These are phyloP conservation scores for Trichogramma evanescens DNA, from an alignment of 2,888 invertebrate species.

Conservation along the genomic window DNA sequence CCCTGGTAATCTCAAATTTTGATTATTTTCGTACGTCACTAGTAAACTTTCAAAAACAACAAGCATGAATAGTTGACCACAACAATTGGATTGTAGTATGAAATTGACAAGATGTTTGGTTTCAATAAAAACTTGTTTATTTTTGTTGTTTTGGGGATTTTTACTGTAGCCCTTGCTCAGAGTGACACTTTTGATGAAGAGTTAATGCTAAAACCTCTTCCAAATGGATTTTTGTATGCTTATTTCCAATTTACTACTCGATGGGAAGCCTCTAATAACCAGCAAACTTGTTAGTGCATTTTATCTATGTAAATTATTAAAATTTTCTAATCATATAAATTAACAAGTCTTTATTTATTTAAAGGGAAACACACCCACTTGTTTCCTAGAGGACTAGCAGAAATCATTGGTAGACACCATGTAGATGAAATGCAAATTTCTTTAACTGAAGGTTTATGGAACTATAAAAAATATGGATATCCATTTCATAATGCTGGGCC, in stretches of 20 bases:
- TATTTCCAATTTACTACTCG: constrained; percentile 87
- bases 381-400: constrained; percentile 82
- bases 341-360: not conserved
- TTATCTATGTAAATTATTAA: not conserved
- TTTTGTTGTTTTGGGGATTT: not conserved
- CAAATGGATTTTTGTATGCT: constrained; percentile 76
- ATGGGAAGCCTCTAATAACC: constrained; percentile 52
- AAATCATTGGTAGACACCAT: constrained; percentile 75
- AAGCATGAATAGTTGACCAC: not conserved
- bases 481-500: constrained; percentile 83
- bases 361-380: constrained; percentile 76
- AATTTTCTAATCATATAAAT: not conserved
- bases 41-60: not conserved
- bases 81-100: too few species aligned
- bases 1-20: too few species aligned
- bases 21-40: too few species aligned
- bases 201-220: constrained; percentile 76
- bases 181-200: constrained; percentile 80
- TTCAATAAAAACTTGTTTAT: constrained; percentile 5
- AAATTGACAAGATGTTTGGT: constrained; percentile 9
- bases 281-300: constrained; percentile 13
- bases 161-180: constrained; percentile 22
- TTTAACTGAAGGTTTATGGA: constrained; percentile 91
- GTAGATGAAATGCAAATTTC: constrained; percentile 87
- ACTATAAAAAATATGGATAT: constrained; percentile 90